phyloP scores from a whole-genome alignment of 2,797 vertebrate species.

The Aphelocoma californica region DNA sequence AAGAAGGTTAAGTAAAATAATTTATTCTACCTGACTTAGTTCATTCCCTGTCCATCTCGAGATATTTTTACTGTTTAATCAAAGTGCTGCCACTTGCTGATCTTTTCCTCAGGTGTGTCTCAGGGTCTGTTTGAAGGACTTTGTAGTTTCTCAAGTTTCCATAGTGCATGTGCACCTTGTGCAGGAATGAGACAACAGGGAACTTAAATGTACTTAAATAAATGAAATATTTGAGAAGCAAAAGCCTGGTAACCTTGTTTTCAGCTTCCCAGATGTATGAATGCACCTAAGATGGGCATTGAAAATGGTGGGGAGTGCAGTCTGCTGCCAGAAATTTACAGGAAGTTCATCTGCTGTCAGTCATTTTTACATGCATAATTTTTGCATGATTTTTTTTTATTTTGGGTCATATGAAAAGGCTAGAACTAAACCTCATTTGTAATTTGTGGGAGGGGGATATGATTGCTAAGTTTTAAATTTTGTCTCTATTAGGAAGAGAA shows the following conservation, averaged over 20 bases:
- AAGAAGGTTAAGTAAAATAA: background rate
- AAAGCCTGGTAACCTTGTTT: background rate
- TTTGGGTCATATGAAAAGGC: background rate
- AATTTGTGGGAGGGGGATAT: too few relatives aligned
- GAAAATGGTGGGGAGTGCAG: background rate
- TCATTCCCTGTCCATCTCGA: background rate
- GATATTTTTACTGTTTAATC: background rate
- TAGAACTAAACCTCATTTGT: background rate
- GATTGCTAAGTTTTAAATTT: background rate
- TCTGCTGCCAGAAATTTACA: background rate
- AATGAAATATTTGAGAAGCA: background rate
- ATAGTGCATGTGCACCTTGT: background rate
- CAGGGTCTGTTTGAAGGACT: background rate
- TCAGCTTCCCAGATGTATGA: background rate
- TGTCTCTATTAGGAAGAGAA: background rate
- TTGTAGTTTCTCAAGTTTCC: background rate
- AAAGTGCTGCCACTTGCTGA: background rate
- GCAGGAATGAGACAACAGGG: background rate
- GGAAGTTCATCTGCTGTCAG: background rate
- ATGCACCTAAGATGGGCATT: background rate
- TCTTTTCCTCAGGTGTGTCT: background rate
- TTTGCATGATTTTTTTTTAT: background rate
- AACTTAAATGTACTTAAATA: background rate
- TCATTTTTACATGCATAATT: background rate
- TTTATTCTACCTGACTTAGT: background rate